Evolutionary conservation across 2,797 vertebrate genomes (phyloP).

Genomic region (Craterocephalus amniculus): DNA sequence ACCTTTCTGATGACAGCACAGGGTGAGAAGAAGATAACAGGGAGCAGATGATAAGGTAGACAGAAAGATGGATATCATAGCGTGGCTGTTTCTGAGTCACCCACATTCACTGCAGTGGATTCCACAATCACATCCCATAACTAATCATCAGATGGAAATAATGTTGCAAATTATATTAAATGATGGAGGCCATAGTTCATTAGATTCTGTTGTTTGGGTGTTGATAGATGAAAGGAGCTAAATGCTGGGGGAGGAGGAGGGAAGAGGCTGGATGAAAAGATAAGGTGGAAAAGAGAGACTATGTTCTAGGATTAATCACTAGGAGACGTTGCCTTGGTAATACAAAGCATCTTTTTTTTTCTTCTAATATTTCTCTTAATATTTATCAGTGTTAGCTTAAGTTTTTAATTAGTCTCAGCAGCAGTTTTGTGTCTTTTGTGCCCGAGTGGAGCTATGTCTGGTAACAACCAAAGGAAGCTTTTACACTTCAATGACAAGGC

Average conservation of each 20-base stretch:
- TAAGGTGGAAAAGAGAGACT: too few species aligned
- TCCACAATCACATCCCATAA: background rate
- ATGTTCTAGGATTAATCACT: too few species aligned
- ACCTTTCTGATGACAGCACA: background rate
- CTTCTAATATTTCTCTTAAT: too few species aligned
- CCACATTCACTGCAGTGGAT: background rate
- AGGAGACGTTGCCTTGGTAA: too few species aligned
- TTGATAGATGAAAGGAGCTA: background rate
- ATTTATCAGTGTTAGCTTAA: too few species aligned
- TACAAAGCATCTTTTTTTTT: too few species aligned
- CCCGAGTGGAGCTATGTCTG: too few species aligned
- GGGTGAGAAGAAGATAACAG: background rate
- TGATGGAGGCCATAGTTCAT: background rate
- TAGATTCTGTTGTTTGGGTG: background rate
- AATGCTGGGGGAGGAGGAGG: background rate
- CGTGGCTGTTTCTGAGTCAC: background rate
- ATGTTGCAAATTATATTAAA: background rate
- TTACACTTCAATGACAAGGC: too few species aligned
- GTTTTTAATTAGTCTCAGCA: too few species aligned
- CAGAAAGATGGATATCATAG: background rate
- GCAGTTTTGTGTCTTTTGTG: too few species aligned
- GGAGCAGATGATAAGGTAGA: background rate
- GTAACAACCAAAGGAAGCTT: too few species aligned
- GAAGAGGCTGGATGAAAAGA: background rate
- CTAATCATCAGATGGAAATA: background rate